Conservation (phyloP, 2,888 invertebrate genomes). For the Papilio protenor region DNA sequence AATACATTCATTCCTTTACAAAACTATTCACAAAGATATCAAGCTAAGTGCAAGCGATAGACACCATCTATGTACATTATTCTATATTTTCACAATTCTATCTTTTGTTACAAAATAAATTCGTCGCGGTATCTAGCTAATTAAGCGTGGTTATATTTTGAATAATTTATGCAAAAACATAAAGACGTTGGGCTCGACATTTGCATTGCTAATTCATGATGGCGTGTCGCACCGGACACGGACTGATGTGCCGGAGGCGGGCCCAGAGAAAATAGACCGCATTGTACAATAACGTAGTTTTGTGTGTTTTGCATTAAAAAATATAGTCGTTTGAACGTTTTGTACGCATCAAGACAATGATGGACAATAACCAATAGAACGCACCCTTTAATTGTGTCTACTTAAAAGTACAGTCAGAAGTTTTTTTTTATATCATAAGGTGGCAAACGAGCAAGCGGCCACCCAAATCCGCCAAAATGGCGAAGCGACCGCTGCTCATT, state of each 20-base stretch:
- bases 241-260: conserved; percentile 9
- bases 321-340: no score
- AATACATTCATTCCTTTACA: no score
- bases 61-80: not conserved
- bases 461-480: no score
- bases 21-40: not conserved
- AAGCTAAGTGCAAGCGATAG: not conserved
- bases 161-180: conserved; percentile 34
- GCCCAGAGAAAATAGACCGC: not conserved
- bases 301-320: no score
- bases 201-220: conserved; percentile 32
- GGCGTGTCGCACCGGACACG: conserved; percentile 17
- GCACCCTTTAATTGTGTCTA: no score
- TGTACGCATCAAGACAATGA: no score
- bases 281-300: not conserved
- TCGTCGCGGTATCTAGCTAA: conserved; percentile 20
- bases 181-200: conserved; percentile 27
- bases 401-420: no score
- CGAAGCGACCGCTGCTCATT: no score
- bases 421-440: no score
- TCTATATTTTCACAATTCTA: not conserved
- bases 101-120: conserved; percentile 25
- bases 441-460: no score
- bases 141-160: conserved; percentile 30
- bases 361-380: no score